Base-by-base conservation (phyloP, 2,888 invertebrate species). In the Eupithecia exiguata region DNA sequence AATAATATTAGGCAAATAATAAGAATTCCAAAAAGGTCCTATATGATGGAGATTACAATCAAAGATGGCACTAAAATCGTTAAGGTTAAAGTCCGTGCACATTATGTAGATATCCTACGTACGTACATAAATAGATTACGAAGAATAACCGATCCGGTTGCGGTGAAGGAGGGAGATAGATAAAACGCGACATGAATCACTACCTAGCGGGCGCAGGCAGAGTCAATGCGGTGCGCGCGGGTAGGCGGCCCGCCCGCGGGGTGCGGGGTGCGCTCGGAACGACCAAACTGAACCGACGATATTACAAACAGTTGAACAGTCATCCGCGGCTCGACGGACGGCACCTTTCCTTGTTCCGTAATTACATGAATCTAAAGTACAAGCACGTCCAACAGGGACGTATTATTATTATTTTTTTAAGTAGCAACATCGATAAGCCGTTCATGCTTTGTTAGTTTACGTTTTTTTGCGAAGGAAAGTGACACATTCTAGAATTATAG, bases 111-210 rank as follows among this genome's bases (percentile, higher is more conserved):
- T 92, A 76, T 74, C 58, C 74, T 79, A 93, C 87, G 87, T 92
- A 65, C 10, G 63, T 65, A 65, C 36, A 93, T 92, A 94, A 92
- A 94, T 93, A 93, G 93, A 93, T 93, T 92, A 93, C 92, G 91
- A 90, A 92, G 92, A 92, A 92, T 92, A 91, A 92, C 91, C 94
- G 94, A 94, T 93, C 93, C 92, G 93, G 93, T 94, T 92, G 93
- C 92, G 91, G 90, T 88, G 93, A 93, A 93, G 92, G 93, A 93
- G 92, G 90, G 94, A 94, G 94, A 94, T 93, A 93, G 94, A 93
- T 93, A 93, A 91, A 93, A 93, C 92, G 92, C 94, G 92, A 93
- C 93, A 93, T 94, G 94, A 94, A 94, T 94, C 94, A 94, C 94
- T 94, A 93, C 92, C 91, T 89, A 90, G 89, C 88, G 88, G 87